Percentiles rank a stretch among this genome's conserved stretches.
These are phyloP conservation scores for Miichthys miiuy DNA, from an alignment of 2,797 vertebrate genomes.

Conservation along the genomic window DNA sequence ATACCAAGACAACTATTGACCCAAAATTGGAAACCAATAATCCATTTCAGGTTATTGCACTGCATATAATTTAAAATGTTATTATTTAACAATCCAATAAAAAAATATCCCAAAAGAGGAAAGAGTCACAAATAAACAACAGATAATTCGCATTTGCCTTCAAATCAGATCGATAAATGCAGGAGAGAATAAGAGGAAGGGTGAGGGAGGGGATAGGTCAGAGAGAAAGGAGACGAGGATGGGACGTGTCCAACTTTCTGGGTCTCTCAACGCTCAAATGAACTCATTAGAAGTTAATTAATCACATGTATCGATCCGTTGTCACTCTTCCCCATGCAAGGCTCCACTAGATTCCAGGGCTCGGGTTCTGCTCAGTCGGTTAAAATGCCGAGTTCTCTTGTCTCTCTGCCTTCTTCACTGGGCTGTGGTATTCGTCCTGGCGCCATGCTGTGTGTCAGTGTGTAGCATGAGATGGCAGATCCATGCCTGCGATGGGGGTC, in stretches of 20 bases:
- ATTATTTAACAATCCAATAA: slow-evolving; percentile 17
- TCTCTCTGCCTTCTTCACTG: slow-evolving; percentile 33
- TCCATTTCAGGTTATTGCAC: slow-evolving; percentile 27
- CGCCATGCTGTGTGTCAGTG: slow-evolving; percentile 63
- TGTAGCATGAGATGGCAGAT: slow-evolving; percentile 68
- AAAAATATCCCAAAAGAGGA: slow-evolving; percentile 2
- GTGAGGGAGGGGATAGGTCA: slow-evolving; percentile 48
- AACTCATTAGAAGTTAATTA: slow-evolving; percentile 91
- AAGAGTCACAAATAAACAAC: slow-evolving; percentile 34
- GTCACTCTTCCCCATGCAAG: slow-evolving; percentile 77
- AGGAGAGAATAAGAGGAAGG: slow-evolving; percentile 9
- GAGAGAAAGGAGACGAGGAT: slow-evolving; percentile 52
- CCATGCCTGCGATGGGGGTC: slow-evolving; percentile 40
- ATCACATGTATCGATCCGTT: slow-evolving; percentile 86
- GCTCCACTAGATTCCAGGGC: slow-evolving; percentile 74
- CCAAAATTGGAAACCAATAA: slow-evolving; percentile 44
- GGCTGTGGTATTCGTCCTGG: slow-evolving; percentile 57
- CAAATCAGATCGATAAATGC: slow-evolving; percentile 39
- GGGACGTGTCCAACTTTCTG: slow-evolving; percentile 79
- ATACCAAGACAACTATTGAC: slow-evolving; percentile 10
- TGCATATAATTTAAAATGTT: slow-evolving; percentile 29
- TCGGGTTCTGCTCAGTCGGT: slow-evolving; percentile 65
- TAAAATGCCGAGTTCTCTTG: slow-evolving; percentile 56
- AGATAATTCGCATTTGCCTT: slow-evolving; percentile 46
- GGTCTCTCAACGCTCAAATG: slow-evolving; percentile 80